Base-by-base conservation (phyloP, 2,888 invertebrate genomes). In the Coleophora deauratella region DNA sequence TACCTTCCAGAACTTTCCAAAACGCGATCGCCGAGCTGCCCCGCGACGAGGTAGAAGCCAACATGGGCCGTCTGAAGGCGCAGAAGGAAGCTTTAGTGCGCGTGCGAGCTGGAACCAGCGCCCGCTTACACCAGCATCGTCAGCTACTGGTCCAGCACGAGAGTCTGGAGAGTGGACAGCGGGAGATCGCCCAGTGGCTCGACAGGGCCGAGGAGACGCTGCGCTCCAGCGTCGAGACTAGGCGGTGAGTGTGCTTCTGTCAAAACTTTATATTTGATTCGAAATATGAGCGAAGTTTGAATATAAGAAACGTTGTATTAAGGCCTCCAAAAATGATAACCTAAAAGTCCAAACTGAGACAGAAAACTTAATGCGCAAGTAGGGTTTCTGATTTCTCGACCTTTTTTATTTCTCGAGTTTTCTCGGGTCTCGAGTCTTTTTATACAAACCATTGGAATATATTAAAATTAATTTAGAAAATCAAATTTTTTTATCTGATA, bases 31-130 rank as follows among this genome's bases (percentile, higher is more conserved):
- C 94, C 45, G 96, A 97, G 66, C 86, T 97, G 40, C 92, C 94
- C 0, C 90, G 96, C 27, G 96, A 97, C 38, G 95, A 96, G 60
- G 96, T 98, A 0, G 96, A 96, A 57, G 89, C 90, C 46, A 95
- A 96, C 90, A 95, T 98, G 93, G 89, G 90, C 33, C 91, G 91
- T 2, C 80, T 98, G 35, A 96, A 96, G 62, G 92, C 91, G 58
- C 94, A 96, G 66, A 96, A 96, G 69, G 97, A 97, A 65, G 90
- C 93, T 0, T 78, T 97, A 9, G 95, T 97, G 0, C 89, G 91
- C 54, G 92, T 96, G 3, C 89, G 96, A 3, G 94, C 96, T n/a
- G n/a, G n/a, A n/a, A n/a, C n/a, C n/a, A n/a, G n/a, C n/a, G n/a
- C n/a, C n/a, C n/a, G n/a, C n/a, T n/a, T 96, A 47, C 94, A 96